phyloP scores from a whole-genome alignment of 2,888 invertebrate species.

The Drosophila mulleri region DNA sequence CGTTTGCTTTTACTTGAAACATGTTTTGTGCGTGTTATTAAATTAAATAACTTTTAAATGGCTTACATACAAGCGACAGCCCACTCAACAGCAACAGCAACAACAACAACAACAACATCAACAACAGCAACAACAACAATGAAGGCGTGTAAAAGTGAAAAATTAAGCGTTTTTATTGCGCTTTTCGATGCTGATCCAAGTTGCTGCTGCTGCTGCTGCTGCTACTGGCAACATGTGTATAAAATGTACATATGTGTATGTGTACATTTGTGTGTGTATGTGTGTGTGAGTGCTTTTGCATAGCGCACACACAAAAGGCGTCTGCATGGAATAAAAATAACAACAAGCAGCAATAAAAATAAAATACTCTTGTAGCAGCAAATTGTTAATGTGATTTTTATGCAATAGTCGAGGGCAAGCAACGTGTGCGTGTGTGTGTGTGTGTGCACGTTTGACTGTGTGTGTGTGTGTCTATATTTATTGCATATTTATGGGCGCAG shows the following conservation, averaged over 20 bases:
- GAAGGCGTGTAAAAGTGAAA: conserved; percentile 74
- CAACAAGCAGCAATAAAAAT: conserved; percentile 80
- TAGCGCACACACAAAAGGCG: conserved; percentile 56
- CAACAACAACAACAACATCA: conserved; percentile 15
- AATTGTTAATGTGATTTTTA: conserved; percentile 82
- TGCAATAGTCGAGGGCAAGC: conserved; percentile 57
- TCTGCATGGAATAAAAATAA: conserved; percentile 76
- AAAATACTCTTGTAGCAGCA: conserved; percentile 79
- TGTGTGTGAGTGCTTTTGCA: conserved; percentile 60
- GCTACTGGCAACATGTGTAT: conserved; percentile 75
- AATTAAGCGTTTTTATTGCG: conserved; percentile 81
- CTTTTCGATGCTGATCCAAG: conserved; percentile 62
- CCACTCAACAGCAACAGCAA: conserved; percentile 33
- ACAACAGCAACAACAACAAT: conserved; percentile 28
- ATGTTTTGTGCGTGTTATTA: conserved; percentile 75
- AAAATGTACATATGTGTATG: conserved; percentile 44
- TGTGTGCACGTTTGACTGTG: background rate
- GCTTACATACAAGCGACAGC: conserved; percentile 63
- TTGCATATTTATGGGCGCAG: conserved; percentile 69
- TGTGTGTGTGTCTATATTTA: conserved; percentile 48
- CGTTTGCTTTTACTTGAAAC: conserved; percentile 67
- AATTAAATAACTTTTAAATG: conserved; percentile 81
- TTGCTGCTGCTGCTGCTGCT: conserved; percentile 25
- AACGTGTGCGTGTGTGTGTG: conserved; percentile 1
- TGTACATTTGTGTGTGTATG: conserved; percentile 20